Conservation (phyloP, 2,888 invertebrate genomes). For the Allygus modestus region DNA sequence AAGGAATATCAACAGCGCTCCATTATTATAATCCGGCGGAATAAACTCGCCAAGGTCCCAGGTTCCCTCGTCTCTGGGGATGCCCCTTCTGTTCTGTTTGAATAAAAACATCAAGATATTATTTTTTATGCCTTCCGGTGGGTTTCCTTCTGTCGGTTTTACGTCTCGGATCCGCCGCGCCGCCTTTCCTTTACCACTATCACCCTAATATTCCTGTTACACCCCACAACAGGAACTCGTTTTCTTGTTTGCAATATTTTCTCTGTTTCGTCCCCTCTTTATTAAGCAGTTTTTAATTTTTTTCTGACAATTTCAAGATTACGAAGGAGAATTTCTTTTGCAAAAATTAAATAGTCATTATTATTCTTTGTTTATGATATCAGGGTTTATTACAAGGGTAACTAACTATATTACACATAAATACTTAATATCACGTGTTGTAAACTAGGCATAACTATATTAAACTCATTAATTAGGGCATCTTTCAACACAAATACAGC, state of each 20-base stretch:
- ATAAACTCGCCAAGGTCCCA: not conserved
- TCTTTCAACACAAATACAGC: too few relatives aligned
- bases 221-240: conserved; percentile 14
- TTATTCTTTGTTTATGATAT: too few relatives aligned
- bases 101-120: conserved; percentile 58
- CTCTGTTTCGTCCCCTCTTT: not conserved
- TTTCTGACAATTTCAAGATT: conserved; percentile 11
- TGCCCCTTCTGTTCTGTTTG: conserved; percentile 35
- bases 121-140: conserved; percentile 55
- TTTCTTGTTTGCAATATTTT: conserved; percentile 37
- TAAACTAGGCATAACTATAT: too few relatives aligned
- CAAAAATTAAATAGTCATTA: too few relatives aligned
- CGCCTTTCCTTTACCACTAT: conserved; percentile 22
- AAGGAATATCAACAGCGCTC: not conserved
- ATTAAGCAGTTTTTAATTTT: not conserved
- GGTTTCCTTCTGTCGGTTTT: conserved; percentile 12
- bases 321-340: not conserved
- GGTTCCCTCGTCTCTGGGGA: not conserved
- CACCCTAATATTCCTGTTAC: conserved; percentile 31
- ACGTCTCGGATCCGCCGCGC: too few relatives aligned
- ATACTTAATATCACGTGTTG: too few relatives aligned
- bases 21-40: not conserved
- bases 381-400: too few relatives aligned
- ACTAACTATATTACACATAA: too few relatives aligned
- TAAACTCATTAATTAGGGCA: too few relatives aligned